A percentile compares a stretch with the other conserved stretches of the same genome.
phyloP scores from a whole-genome alignment of 2,888 invertebrate genomes.

The Scrobipalpa atriplicella region DNA sequence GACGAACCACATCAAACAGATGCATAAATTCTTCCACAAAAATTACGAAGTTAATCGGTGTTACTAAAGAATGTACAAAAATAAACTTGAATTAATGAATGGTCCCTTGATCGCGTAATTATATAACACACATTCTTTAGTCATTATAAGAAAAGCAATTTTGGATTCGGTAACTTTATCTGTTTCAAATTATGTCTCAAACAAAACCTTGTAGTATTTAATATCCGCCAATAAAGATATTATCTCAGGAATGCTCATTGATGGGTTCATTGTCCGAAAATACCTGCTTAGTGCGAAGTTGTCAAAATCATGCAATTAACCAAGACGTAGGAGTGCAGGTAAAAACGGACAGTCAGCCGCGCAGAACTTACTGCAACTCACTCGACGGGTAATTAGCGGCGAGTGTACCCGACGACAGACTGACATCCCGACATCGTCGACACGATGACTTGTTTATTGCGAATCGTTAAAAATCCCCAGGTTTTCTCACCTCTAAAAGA shows the following conservation, averaged over 20 bases:
- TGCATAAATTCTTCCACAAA: constrained; percentile 56
- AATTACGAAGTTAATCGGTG: constrained; percentile 62
- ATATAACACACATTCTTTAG: constrained; percentile 1
- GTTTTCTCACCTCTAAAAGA: constrained; percentile 56
- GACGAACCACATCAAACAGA: constrained; percentile 66
- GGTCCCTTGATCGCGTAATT: not conserved
- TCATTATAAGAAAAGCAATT: not conserved
- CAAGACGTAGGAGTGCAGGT: constrained; percentile 48
- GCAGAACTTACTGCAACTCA: constrained; percentile 38
- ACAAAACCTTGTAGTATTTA: not conserved
- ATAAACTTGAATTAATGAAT: constrained; percentile 42
- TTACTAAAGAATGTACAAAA: constrained; percentile 45
- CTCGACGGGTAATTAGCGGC: constrained; percentile 70
- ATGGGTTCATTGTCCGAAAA: constrained; percentile 56
- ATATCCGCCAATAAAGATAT: not conserved
- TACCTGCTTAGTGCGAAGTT: constrained; percentile 57
- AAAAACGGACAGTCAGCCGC: constrained; percentile 9
- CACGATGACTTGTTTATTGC: constrained; percentile 71
- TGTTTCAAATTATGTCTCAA: not conserved
- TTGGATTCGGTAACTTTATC: not conserved
- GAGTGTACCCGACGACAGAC: constrained; percentile 68
- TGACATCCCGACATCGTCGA: constrained; percentile 57
- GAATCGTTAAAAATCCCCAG: constrained; percentile 54
- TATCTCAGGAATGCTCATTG: not conserved
- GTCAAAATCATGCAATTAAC: constrained; percentile 68